Evolutionary conservation across 2,113 vertebrate genomes (phyloP).

Genomic region (Tursiops truncatus): DNA sequence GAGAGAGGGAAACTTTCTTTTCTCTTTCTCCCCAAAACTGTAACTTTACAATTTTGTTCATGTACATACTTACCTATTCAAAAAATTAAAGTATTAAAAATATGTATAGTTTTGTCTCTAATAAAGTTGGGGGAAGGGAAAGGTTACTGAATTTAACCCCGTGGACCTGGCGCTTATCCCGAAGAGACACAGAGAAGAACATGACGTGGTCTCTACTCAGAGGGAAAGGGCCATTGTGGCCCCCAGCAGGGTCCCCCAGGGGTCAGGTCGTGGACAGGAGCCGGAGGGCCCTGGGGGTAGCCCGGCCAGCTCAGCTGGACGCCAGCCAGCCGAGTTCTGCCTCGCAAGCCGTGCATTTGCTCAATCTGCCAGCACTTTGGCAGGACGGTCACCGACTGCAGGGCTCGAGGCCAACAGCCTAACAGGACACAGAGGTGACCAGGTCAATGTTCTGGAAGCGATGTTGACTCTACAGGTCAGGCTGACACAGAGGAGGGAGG

Average conservation of each 20-base stretch:
- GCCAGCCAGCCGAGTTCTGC: neutral
- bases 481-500: neutral
- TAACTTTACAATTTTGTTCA: neutral
- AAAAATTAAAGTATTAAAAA: neutral
- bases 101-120: neutral
- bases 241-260: too few relatives aligned
- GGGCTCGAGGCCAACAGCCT: neutral
- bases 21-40: neutral
- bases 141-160: neutral
- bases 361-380: neutral
- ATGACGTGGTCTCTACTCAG: neutral
- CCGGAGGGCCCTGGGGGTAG: neutral
- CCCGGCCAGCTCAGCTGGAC: neutral
- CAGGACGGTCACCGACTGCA: neutral
- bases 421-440: neutral
- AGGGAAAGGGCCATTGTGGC: neutral
- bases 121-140: neutral
- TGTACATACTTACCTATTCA: neutral
- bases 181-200: neutral
- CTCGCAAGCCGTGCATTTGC: accelerated
- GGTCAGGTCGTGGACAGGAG: neutral
- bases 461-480: neutral
- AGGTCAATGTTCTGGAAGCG: neutral
- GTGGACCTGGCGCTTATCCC: neutral
- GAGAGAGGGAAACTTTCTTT: neutral